Conservation (phyloP, 2,113 vertebrate species). For the Nibea coibor region DNA sequence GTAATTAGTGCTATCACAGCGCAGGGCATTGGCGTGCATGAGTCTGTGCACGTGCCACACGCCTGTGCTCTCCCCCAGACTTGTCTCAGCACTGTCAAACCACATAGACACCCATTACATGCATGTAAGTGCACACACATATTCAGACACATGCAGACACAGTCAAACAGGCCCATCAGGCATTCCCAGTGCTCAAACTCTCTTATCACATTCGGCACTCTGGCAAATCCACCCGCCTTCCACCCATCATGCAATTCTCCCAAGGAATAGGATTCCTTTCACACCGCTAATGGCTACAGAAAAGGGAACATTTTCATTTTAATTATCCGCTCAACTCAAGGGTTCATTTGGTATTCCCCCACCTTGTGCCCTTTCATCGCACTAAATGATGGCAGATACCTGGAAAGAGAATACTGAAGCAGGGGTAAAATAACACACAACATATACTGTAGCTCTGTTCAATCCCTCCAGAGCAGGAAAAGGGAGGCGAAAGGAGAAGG, state of each 20-base stretch:
- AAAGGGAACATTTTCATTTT: slow-evolving; percentile 83
- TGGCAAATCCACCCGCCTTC: slow-evolving; percentile 55
- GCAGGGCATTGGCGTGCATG: slow-evolving; percentile 42
- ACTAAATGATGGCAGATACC: slow-evolving; percentile 67
- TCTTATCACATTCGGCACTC: slow-evolving; percentile 74
- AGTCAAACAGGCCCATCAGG: slow-evolving; percentile 52
- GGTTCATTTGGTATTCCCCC: slow-evolving; percentile 72
- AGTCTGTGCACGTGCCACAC: slow-evolving; percentile 17
- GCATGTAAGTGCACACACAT: neutral
- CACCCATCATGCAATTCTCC: slow-evolving; percentile 75
- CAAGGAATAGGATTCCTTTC: slow-evolving; percentile 80
- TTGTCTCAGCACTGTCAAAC: slow-evolving; percentile 31
- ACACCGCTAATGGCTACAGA: slow-evolving; percentile 81
- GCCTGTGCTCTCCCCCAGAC: neutral
- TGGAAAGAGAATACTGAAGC: slow-evolving; percentile 56
- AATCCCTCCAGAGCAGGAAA: slow-evolving; percentile 32
- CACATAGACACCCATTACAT: slow-evolving; percentile 15
- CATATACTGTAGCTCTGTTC: slow-evolving; percentile 13
- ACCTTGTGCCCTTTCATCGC: slow-evolving; percentile 69
- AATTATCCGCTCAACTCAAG: slow-evolving; percentile 82
- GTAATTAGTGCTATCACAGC: slow-evolving; percentile 64
- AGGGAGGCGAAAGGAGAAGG: slow-evolving; percentile 21
- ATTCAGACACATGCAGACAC: slow-evolving; percentile 16
- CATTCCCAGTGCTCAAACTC: slow-evolving; percentile 43
- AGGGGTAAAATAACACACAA: slow-evolving; percentile 25